These are phyloP conservation scores for Ammodytes dubius DNA, from an alignment of 2,113 vertebrate genomes.

Conservation along the genomic window DNA sequence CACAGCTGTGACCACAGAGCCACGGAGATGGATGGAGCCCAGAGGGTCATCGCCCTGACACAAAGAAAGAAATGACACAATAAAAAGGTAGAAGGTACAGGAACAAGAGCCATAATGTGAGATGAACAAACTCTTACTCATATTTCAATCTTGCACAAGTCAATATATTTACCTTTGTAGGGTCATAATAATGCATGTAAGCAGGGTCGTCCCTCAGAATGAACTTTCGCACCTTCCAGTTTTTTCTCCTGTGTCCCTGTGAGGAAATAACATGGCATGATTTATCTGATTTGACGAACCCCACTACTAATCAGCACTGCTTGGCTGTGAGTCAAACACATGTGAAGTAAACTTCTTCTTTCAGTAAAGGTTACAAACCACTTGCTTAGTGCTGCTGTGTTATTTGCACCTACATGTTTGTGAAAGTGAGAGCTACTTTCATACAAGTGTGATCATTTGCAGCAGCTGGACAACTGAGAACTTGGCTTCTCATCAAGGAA, in stretches of 20 bases:
- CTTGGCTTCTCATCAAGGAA: neutral
- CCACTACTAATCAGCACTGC: neutral
- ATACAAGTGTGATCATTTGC: neutral
- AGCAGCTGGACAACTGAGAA: neutral
- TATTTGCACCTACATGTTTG: neutral
- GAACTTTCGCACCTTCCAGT: slow-evolving; percentile 99
- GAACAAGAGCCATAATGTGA: neutral
- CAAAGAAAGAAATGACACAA: neutral
- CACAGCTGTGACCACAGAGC: slow-evolving; percentile 93
- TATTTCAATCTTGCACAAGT: neutral
- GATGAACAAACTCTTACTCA: neutral
- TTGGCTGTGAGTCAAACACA: no score
- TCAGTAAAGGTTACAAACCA: neutral
- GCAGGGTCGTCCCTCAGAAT: slow-evolving; percentile 96
- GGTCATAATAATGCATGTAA: slow-evolving; percentile 96
- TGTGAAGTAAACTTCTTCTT: neutral
- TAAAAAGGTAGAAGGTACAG: neutral
- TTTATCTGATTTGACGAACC: neutral
- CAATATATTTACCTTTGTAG: slow-evolving; percentile 86
- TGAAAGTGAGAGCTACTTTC: neutral
- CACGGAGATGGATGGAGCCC: slow-evolving; percentile 93
- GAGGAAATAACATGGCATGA: slow-evolving; percentile 8
- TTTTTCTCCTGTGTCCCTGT: slow-evolving; percentile 95
- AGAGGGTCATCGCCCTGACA: slow-evolving; percentile 88
- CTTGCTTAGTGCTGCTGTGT: no score